Conservation (phyloP, 2,888 invertebrate genomes). For the Nephrotoma flavescens region DNA sequence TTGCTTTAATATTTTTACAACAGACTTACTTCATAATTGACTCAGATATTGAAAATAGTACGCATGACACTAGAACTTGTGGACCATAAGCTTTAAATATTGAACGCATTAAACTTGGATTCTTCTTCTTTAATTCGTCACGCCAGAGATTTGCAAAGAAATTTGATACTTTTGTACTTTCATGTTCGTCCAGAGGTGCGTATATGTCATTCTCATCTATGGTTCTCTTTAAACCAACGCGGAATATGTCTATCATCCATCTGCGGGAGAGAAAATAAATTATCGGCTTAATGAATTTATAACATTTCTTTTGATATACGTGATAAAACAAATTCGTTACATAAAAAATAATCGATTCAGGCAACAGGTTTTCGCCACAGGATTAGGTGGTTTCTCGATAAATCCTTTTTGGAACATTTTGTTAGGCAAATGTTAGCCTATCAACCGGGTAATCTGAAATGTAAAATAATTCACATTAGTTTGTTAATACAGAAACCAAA, state of each 20-base stretch:
- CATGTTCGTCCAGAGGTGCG: conserved; percentile 36
- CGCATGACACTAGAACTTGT: conserved; percentile 23
- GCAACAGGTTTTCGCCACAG: neutral
- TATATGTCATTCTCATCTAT: conserved; percentile 41
- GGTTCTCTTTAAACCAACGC: conserved; percentile 35
- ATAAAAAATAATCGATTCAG: neutral
- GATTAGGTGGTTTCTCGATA: neutral
- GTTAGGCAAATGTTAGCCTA: neutral
- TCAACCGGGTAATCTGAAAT: neutral
- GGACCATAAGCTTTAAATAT: conserved; percentile 32
- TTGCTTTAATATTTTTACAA: conserved; percentile 8
- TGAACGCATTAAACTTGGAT: conserved; percentile 33
- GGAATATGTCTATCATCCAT: conserved; percentile 36
- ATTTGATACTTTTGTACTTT: conserved; percentile 35
- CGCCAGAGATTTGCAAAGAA: conserved; percentile 32
- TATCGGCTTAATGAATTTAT: neutral
- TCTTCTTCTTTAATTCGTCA: conserved; percentile 23
- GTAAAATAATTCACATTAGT: neutral
- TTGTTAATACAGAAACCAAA: too few species aligned
- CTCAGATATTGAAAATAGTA: conserved; percentile 23
- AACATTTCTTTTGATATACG: neutral
- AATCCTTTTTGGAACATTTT: neutral
- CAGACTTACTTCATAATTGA: conserved; percentile 21
- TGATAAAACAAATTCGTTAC: neutral
- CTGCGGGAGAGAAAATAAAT: conserved; percentile 14